Evolutionary conservation across 2,113 vertebrate species (phyloP).

Genomic region (Albula glossodonta): DNA sequence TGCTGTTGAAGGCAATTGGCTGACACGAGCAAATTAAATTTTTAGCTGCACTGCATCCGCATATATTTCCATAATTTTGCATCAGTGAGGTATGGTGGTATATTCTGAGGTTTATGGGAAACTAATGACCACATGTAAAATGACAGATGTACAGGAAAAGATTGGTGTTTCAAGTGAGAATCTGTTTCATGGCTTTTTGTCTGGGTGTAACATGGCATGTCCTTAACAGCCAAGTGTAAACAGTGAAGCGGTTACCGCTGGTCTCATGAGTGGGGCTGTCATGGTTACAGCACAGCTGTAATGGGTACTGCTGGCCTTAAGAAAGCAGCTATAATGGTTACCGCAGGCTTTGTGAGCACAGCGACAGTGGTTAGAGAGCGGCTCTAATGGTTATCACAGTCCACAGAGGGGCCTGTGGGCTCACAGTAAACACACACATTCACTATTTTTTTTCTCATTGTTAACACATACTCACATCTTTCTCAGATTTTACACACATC

Average conservation of each 20-base stretch:
- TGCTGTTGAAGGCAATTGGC: background rate
- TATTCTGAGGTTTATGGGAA: background rate
- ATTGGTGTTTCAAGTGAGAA: background rate
- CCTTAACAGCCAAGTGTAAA: background rate
- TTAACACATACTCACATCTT: background rate
- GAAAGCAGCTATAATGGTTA: background rate
- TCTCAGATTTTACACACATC: background rate
- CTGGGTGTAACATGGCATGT: background rate
- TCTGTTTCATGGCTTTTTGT: background rate
- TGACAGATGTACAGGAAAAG: background rate
- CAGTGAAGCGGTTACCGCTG: background rate
- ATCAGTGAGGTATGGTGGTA: background rate
- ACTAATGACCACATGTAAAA: background rate
- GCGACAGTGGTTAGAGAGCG: background rate
- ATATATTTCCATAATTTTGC: conserved; percentile 9
- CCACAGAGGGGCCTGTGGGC: too few relatives aligned
- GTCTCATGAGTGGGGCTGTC: background rate
- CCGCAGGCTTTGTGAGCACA: background rate
- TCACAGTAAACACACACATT: background rate
- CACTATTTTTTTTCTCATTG: background rate
- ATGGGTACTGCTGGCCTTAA: background rate
- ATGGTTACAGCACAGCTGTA: too few relatives aligned
- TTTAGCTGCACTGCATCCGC: background rate
- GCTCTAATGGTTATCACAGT: background rate
- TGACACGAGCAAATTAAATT: background rate